Evolutionary conservation across 2,113 vertebrate species (phyloP).

Genomic region (Sturnus vulgaris): DNA sequence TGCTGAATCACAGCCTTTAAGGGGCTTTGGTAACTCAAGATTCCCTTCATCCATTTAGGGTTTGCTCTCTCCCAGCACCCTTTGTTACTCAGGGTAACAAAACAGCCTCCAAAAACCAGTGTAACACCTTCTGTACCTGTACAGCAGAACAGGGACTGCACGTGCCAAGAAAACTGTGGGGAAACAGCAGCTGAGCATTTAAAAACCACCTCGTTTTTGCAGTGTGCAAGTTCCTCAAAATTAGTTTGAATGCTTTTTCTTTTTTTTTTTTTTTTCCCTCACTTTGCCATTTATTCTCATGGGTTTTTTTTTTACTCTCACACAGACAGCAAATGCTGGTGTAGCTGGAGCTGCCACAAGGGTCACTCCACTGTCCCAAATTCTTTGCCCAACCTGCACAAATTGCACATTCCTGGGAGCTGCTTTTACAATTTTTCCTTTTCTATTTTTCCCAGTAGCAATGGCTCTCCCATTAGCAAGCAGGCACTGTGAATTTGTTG

Average conservation of each 20-base stretch:
- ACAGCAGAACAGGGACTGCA: neutral
- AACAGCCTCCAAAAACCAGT: neutral
- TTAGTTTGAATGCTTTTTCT: too few relatives aligned
- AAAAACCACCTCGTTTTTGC: neutral
- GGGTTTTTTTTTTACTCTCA: neutral
- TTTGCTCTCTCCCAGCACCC: neutral
- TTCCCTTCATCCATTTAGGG: neutral
- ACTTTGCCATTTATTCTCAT: neutral
- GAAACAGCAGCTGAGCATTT: neutral
- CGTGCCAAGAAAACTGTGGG: neutral
- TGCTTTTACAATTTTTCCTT: neutral
- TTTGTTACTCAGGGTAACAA: too few relatives aligned
- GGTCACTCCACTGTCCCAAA: neutral
- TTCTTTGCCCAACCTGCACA: neutral
- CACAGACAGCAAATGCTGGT: neutral
- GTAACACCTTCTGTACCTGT: rapidly evolving
- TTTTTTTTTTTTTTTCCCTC: neutral
- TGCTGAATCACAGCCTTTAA: neutral
- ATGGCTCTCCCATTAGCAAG: neutral
- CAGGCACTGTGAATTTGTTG: neutral
- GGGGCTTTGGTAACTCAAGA: neutral
- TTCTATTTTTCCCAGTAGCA: neutral
- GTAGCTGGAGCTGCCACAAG: neutral
- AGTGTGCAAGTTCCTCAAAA: neutral
- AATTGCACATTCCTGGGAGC: neutral